Conservation (phyloP, 2,888 invertebrate species). For the Ichneumon xanthorius region DNA sequence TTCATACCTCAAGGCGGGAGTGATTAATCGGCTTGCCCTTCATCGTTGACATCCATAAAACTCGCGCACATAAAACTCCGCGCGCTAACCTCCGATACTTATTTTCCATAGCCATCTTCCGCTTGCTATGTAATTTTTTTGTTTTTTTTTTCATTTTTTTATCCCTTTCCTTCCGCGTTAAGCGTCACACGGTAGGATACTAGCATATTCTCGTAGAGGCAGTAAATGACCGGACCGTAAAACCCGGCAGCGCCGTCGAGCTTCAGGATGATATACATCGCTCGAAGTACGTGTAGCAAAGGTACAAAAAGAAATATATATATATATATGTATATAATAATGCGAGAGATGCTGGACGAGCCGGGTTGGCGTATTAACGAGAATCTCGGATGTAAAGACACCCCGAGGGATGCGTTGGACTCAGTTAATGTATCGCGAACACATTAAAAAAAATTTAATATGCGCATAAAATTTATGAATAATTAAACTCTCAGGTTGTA, state of each 20-base stretch:
- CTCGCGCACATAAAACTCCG: conserved; percentile 45
- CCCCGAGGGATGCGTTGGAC: background rate
- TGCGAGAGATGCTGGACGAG: background rate
- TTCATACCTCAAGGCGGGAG: conserved; percentile 46
- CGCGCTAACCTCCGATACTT: conserved; percentile 19
- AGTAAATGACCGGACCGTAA: conserved; percentile 36
- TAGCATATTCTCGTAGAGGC: conserved; percentile 11
- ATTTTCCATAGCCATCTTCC: conserved; percentile 27
- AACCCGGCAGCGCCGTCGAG: conserved; percentile 33
- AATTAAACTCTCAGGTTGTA: background rate
- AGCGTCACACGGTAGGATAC: background rate
- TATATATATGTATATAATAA: background rate
- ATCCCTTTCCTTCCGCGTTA: background rate
- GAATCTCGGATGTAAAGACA: background rate
- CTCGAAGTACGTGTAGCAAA: background rate
- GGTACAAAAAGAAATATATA: background rate
- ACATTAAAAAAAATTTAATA: background rate
- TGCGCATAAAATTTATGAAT: background rate
- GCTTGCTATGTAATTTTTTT: conserved; percentile 27
- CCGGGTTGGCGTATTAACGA: background rate
- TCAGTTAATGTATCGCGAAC: background rate
- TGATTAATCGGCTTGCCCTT: conserved; percentile 63
- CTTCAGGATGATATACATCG: conserved; percentile 10
- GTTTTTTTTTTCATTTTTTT: conserved; percentile 7
- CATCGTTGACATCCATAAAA: conserved; percentile 65